Conservation (phyloP, 1,140 invertebrate species). For the Eriocheir sinensis region DNA sequence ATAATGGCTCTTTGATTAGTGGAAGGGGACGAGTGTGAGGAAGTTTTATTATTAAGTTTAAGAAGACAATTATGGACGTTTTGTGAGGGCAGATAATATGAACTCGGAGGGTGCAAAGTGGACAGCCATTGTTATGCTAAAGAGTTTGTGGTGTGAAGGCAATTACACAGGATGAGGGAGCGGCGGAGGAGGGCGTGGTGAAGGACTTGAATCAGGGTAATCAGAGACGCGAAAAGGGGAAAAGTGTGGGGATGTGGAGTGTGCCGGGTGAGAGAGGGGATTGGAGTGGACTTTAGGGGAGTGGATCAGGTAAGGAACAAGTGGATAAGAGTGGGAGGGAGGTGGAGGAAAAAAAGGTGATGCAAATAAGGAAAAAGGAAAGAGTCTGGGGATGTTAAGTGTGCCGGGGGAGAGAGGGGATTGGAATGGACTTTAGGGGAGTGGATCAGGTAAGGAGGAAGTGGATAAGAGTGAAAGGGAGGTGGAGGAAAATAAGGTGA, state of each 20-base stretch:
- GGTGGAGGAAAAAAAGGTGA: neutral
- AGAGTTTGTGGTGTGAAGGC: neutral
- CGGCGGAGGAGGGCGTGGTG: neutral
- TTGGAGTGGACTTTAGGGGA: neutral
- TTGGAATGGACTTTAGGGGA: neutral
- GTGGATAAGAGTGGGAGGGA: neutral
- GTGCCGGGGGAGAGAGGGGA: no score
- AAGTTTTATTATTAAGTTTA: neutral
- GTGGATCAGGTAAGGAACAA: neutral
- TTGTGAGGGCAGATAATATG: neutral
- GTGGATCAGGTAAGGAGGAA: neutral
- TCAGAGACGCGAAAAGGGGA: no score
- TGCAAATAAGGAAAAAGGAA: neutral
- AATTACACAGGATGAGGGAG: no score
- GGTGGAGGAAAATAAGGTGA: neutral
- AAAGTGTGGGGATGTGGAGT: no score
- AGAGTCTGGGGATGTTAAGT: neutral
- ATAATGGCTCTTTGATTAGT: neutral
- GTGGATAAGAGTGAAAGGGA: neutral
- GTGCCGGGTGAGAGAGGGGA: no score
- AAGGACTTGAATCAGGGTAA: neutral
- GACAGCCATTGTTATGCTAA: neutral
- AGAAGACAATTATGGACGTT: neutral
- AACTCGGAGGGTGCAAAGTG: neutral
- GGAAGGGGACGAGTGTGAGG: neutral